Conservation (phyloP, 1,140 invertebrate species). For the Teleogryllus occipitalis region DNA sequence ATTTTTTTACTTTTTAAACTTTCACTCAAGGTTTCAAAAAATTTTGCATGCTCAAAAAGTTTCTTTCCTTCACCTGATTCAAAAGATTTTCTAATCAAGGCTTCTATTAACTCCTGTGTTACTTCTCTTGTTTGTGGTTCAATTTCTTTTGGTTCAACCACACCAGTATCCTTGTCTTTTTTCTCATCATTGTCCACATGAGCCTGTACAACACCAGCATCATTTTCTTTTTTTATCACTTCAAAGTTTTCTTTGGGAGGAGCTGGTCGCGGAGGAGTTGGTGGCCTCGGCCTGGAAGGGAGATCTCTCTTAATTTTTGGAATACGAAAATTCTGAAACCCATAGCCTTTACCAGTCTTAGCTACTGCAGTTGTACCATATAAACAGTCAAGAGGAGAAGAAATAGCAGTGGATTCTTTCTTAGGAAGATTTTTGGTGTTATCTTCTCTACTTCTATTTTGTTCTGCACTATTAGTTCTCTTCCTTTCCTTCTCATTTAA, state of each 20-base stretch:
- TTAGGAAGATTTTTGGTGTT: too few species aligned
- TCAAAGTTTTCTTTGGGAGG: constrained; percentile 15
- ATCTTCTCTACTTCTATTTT: neutral
- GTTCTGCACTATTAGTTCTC: neutral
- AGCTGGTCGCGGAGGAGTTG: constrained; percentile 17
- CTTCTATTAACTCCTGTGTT: constrained; percentile 28
- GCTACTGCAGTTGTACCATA: constrained; percentile 41
- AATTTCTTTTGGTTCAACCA: neutral
- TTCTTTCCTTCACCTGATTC: constrained; percentile 30
- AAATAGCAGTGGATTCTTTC: neutral
- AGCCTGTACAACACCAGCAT: neutral
- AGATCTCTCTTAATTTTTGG: constrained; percentile 47
- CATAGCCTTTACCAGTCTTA: constrained; percentile 41
- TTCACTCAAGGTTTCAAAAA: constrained; percentile 29
- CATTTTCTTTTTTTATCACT: neutral
- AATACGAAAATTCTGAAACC: constrained; percentile 54
- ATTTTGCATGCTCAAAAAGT: constrained; percentile 29
- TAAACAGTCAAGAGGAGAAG: constrained; percentile 47
- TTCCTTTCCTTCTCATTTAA: neutral
- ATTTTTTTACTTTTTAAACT: constrained; percentile 29
- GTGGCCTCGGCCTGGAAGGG: constrained; percentile 23
- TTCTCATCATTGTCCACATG: neutral
- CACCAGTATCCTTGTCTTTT: neutral
- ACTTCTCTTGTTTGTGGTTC: constrained; percentile 19
- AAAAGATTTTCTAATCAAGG: constrained; percentile 30